phyloP scores from a whole-genome alignment of 1,140 invertebrate genomes.

The Aphelenchoides fujianensis region DNA sequence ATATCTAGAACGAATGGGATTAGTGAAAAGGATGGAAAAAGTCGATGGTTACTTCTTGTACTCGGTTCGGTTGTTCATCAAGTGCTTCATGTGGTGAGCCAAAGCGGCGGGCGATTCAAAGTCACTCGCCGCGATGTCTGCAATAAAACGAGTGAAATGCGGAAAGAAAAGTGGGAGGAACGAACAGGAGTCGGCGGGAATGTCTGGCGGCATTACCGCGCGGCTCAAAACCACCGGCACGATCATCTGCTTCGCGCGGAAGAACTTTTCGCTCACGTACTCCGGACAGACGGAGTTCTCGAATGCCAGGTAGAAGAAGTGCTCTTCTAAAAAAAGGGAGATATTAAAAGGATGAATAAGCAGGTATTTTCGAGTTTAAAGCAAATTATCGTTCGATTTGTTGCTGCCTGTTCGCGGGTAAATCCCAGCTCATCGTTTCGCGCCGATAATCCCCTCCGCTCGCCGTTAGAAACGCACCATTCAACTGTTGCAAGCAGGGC shows the following conservation, averaged over 20 bases:
- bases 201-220: neutral
- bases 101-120: constrained; percentile 1
- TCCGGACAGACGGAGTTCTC: constrained; percentile 65
- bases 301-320: constrained; percentile 49
- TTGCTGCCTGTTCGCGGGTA: too few relatives aligned
- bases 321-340: constrained; percentile 28
- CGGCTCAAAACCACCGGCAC: constrained; percentile 9
- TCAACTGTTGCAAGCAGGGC: constrained; percentile 1
- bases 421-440: too few relatives aligned
- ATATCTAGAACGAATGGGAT: neutral
- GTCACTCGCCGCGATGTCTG: constrained; percentile 7
- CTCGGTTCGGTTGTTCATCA: neutral
- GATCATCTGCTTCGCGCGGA: constrained; percentile 50
- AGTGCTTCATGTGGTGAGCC: neutral
- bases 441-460: neutral
- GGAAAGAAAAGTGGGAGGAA: too few relatives aligned
- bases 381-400: too few relatives aligned
- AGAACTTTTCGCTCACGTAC: constrained; percentile 68
- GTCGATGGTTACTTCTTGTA: neutral
- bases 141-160: neutral
- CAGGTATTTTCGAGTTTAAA: too few relatives aligned
- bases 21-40: neutral
- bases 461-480: neutral
- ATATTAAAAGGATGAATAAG: too few relatives aligned
- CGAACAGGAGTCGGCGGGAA: neutral